These are phyloP conservation scores for Heteromyza rotundicornis DNA, from an alignment of 2,888 invertebrate species.

Conservation along the genomic window DNA sequence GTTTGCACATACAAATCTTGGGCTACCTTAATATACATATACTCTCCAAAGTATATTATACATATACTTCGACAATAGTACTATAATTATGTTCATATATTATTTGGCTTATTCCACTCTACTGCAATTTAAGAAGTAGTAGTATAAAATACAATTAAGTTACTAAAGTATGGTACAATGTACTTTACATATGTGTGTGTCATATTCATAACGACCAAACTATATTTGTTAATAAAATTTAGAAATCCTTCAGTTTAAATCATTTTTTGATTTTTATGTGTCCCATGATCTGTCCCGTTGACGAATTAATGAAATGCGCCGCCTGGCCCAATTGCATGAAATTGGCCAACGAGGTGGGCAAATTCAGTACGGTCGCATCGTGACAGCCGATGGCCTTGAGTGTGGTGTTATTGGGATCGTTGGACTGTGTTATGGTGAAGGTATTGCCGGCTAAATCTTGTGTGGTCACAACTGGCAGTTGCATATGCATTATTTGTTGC, in stretches of 20 bases:
- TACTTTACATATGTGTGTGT: background rate
- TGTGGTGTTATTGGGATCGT: constrained; percentile 36
- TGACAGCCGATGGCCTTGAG: constrained; percentile 45
- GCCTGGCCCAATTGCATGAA: constrained; percentile 56
- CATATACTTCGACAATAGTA: too few relatives aligned
- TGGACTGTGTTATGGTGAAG: constrained; percentile 58
- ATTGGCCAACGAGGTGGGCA: constrained; percentile 55
- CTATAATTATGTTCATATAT: too few relatives aligned
- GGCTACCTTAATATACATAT: too few relatives aligned
- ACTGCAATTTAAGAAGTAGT: too few relatives aligned
- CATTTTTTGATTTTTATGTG: constrained; percentile 59
- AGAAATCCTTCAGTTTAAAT: constrained; percentile 25
- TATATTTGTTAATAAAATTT: constrained; percentile 7
- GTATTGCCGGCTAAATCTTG: constrained; percentile 56
- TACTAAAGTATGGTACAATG: background rate
- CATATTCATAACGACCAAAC: background rate
- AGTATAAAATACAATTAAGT: too few relatives aligned
- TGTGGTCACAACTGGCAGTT: constrained; percentile 51
- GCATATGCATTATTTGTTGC: constrained; percentile 59
- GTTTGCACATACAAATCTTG: too few relatives aligned
- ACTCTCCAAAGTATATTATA: too few relatives aligned
- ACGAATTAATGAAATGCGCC: constrained; percentile 55
- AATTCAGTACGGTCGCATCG: constrained; percentile 53
- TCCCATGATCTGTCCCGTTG: constrained; percentile 49
- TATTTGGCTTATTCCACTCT: too few relatives aligned